Percentiles rank a stretch among this genome's conserved stretches.
Conservation (phyloP, 2,888 invertebrate species). For the Ectemnius lituratus region DNA sequence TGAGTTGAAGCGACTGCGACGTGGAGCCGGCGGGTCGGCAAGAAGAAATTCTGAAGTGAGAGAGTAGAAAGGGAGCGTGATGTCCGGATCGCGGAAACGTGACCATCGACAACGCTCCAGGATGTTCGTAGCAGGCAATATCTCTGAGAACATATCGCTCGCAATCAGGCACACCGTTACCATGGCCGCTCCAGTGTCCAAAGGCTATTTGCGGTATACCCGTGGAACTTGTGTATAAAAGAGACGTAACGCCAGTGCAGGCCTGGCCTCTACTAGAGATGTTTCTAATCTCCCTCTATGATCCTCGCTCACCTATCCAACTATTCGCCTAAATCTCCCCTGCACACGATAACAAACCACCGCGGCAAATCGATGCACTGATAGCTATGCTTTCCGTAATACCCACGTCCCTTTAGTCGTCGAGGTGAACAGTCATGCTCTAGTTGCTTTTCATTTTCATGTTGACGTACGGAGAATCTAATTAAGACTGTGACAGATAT, state of each 20-base stretch:
- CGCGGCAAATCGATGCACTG: not conserved
- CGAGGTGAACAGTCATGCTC: not conserved
- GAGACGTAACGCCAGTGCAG: conserved; percentile 57
- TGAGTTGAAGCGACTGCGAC: not conserved
- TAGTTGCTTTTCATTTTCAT: no score
- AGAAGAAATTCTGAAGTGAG: conserved; percentile 39
- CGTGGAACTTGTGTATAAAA: conserved; percentile 58
- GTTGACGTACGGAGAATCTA: no score
- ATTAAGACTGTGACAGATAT: not conserved
- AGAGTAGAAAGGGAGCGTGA: conserved; percentile 62
- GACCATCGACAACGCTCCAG: conserved; percentile 63
- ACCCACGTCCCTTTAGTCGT: not conserved
- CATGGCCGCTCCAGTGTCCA: conserved; percentile 55
- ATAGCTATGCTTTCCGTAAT: not conserved
- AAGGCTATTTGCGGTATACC: conserved; percentile 59
- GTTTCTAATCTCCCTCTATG: conserved; percentile 39
- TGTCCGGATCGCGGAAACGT: conserved; percentile 62
- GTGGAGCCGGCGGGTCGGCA: not conserved
- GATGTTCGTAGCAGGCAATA: conserved; percentile 58
- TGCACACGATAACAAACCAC: not conserved
- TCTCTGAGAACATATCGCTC: conserved; percentile 60
- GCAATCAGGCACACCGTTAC: conserved; percentile 63
- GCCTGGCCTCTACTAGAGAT: conserved; percentile 25
- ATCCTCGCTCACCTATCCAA: conserved; percentile 26
- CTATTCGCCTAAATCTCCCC: not conserved